Percentiles rank a stretch among this genome's conserved stretches.
Evolutionary conservation across 2,888 invertebrate species (phyloP).

Genomic region (Caenorhabditis parvicauda): DNA sequence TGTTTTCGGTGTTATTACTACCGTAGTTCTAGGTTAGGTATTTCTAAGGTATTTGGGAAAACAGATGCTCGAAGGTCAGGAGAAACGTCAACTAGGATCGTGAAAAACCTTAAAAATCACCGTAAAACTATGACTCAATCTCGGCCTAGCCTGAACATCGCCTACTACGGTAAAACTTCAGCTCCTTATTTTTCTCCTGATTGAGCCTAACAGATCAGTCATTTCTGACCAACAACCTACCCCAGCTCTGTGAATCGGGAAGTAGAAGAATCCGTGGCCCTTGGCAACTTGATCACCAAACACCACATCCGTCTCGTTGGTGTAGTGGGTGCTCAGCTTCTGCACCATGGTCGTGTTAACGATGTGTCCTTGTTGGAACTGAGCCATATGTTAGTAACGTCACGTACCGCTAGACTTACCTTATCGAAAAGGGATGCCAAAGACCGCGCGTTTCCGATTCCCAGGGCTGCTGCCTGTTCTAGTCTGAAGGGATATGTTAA

Average conservation of each 20-base stretch:
- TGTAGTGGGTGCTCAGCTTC: constrained; percentile 26
- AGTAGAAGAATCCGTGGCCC: constrained; percentile 47
- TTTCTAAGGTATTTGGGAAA: too few relatives aligned
- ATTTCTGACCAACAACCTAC: constrained; percentile 17
- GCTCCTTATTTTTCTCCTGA: background rate
- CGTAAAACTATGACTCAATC: too few relatives aligned
- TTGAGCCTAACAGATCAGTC: background rate
- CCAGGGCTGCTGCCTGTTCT: constrained; percentile 58
- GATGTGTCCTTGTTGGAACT: constrained; percentile 37
- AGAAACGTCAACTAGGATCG: too few relatives aligned
- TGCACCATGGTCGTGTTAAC: constrained; percentile 32
- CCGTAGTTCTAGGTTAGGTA: too few relatives aligned
- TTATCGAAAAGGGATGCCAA: constrained; percentile 52
- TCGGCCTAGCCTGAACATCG: too few relatives aligned
- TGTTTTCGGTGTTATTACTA: too few relatives aligned
- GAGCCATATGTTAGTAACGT: background rate
- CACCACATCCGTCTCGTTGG: constrained; percentile 37
- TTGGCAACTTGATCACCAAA: constrained; percentile 35
- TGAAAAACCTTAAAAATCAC: too few relatives aligned
- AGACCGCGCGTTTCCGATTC: constrained; percentile 57
- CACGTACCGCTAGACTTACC: constrained; percentile 7
- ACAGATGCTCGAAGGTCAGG: too few relatives aligned
- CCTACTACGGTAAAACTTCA: too few relatives aligned
- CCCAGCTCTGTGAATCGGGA: constrained; percentile 30
- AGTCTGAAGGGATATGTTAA: constrained; percentile 16